These are phyloP conservation scores for Littorina saxatilis DNA, from an alignment of 1,140 invertebrate species.

Conservation along the genomic window DNA sequence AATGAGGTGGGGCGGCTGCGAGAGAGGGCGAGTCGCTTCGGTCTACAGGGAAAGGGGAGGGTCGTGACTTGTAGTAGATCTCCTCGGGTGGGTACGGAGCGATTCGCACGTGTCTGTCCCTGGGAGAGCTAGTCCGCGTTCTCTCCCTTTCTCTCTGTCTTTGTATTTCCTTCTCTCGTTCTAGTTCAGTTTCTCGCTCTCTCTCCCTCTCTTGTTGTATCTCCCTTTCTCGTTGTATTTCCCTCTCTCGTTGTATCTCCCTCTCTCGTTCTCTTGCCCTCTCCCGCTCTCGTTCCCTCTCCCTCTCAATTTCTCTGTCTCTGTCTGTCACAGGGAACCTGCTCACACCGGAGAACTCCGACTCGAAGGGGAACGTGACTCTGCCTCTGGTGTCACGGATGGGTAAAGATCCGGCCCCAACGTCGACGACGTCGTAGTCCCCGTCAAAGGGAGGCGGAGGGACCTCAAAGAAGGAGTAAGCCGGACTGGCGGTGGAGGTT, in stretches of 20 bases:
- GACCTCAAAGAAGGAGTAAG: too few species aligned
- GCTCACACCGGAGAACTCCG: background rate
- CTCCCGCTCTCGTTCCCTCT: background rate
- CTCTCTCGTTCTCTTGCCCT: too few species aligned
- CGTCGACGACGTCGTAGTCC: background rate
- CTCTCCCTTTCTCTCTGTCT: background rate
- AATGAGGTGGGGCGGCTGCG: background rate
- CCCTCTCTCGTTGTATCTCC: too few species aligned
- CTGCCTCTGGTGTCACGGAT: background rate
- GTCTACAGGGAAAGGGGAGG: background rate
- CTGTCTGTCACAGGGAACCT: conserved; percentile 25
- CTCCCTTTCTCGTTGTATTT: too few species aligned
- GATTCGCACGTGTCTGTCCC: conserved; percentile 10
- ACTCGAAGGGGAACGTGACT: background rate
- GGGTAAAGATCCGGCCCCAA: background rate
- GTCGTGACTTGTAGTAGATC: background rate
- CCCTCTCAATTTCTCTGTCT: background rate
- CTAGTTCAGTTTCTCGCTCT: too few species aligned
- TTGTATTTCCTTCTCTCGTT: too few species aligned
- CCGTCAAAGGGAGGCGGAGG: background rate
- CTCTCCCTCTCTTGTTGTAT: too few species aligned
- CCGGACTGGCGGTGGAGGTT: background rate
- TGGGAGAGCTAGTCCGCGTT: background rate
- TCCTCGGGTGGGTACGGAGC: background rate
- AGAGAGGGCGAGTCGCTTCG: conserved; percentile 3